phyloP scores from a whole-genome alignment of 2,113 vertebrate species.

The Takifugu bimaculatus region DNA sequence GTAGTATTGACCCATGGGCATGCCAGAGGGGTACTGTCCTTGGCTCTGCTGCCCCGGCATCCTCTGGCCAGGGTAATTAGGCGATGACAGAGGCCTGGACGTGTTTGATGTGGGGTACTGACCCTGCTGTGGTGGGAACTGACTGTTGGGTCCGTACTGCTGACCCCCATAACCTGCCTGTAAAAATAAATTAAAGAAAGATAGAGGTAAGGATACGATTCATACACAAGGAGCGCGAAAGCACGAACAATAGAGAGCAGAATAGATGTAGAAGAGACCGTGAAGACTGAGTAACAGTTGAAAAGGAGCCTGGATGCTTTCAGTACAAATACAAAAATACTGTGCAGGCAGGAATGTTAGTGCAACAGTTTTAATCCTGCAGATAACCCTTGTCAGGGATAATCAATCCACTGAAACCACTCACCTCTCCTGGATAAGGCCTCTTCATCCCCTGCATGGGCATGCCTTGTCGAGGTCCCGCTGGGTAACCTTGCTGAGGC shows the following conservation, averaged over 20 bases:
- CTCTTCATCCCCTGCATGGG: constrained; percentile 96
- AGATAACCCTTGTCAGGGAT: background rate
- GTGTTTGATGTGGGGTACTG: constrained; percentile 90
- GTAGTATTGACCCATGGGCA: constrained; percentile 97
- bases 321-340: background rate
- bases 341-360: background rate
- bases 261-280: too few relatives aligned
- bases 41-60: constrained; percentile 91
- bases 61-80: constrained; percentile 92
- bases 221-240: background rate
- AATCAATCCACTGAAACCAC: constrained; percentile 8
- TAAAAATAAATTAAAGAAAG: background rate
- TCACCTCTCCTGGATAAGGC: constrained; percentile 95
- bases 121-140: constrained; percentile 95
- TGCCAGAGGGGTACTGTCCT: constrained; percentile 90
- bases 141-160: constrained; percentile 96
- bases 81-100: constrained; percentile 88
- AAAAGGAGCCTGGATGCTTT: background rate
- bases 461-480: constrained; percentile 86
- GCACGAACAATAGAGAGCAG: background rate
- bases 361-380: background rate
- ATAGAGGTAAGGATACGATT: too few relatives aligned
- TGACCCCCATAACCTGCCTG: constrained; percentile 92
- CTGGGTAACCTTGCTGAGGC: constrained; percentile 94
- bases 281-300: background rate